Base-by-base conservation (phyloP, 2,888 invertebrate genomes). In the Cephonodes hylas region DNA sequence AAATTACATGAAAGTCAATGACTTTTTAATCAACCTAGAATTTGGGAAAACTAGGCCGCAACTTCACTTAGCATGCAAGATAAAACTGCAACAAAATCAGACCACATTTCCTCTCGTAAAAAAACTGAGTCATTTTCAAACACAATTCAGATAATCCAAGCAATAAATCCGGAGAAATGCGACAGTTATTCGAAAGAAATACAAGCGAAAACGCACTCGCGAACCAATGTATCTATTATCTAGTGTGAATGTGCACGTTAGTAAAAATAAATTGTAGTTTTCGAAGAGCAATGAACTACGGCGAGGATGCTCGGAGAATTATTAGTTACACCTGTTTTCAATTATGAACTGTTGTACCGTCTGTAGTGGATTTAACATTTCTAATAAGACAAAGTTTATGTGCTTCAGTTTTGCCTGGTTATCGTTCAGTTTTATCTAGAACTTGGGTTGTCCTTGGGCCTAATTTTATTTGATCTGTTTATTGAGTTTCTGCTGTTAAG, bases 251-350 rank as follows among this genome's bases (percentile, higher is more conserved):
- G 62, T 58, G 63, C 64, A 61, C 25, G 63, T 64, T 71, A 65
- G 65, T 72, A 68, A 68, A 69, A 70, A 74, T 68, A 67, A 67
- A 69, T 68, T 65, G 61, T 73, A 73, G 15, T 67, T 62, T 68
- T 64, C 62, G 58, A 64, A 68, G 77, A 66, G 67, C 77, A 63
- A 66, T 76, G 77, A 76, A 70, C 79, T 64, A 63, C 58, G 59
- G 63, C 58, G 61, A n/a, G n/a, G 59, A 46, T 15, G 34, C 65
- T 62, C 61, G 60, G 58, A 48, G 18, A 27, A 62, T 67, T 60
- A n/a, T n/a, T 15, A 42, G 58, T 45, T 46, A 59, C 45, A 61
- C 59, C 53, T 64, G 63, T 64, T 61, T 64, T 66, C 59, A n/a
- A 38, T 57, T 42, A 27, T 13, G 10, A 2, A 34, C 7, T 53